phyloP scores from a whole-genome alignment of 2,113 vertebrate species.

The Stigmatopora nigra region DNA sequence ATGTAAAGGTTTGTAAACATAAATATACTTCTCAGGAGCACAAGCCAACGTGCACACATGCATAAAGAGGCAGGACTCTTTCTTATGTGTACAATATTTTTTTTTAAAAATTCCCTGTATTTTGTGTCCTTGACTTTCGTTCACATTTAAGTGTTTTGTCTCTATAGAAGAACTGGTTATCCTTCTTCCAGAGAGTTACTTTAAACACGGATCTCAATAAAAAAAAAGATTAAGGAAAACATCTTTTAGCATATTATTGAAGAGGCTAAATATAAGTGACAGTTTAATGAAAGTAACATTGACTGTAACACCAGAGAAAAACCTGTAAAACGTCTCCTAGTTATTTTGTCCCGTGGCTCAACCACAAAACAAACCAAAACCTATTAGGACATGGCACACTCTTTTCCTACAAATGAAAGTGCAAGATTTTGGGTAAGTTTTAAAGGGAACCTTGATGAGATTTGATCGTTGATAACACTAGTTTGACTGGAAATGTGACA shows the following conservation, averaged over 20 bases:
- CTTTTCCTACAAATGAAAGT: background rate
- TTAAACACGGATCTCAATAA: conserved; percentile 17
- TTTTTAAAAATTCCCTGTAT: conserved; percentile 10
- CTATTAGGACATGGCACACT: background rate
- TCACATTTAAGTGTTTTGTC: conserved; percentile 20
- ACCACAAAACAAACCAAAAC: background rate
- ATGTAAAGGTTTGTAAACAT: conserved; percentile 27
- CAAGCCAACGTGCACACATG: conserved; percentile 14
- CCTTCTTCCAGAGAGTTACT: conserved; percentile 37
- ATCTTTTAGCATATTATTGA: background rate
- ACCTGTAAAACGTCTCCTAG: background rate
- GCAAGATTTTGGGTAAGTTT: background rate
- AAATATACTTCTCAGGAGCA: conserved; percentile 18
- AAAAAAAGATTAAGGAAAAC: conserved; percentile 8
- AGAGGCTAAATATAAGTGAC: background rate
- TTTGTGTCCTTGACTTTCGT: conserved; percentile 34
- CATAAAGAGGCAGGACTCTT: conserved; percentile 17
- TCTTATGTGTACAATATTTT: conserved; percentile 22
- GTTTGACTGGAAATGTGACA: background rate
- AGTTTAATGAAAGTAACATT: background rate
- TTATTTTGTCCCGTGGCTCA: background rate
- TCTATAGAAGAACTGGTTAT: conserved; percentile 26
- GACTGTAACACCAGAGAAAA: background rate
- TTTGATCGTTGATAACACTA: background rate
- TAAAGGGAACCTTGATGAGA: background rate